Percentiles rank a stretch among this genome's conserved stretches.
Conservation (phyloP, 2,113 vertebrate genomes). For the Catharus minimus region DNA sequence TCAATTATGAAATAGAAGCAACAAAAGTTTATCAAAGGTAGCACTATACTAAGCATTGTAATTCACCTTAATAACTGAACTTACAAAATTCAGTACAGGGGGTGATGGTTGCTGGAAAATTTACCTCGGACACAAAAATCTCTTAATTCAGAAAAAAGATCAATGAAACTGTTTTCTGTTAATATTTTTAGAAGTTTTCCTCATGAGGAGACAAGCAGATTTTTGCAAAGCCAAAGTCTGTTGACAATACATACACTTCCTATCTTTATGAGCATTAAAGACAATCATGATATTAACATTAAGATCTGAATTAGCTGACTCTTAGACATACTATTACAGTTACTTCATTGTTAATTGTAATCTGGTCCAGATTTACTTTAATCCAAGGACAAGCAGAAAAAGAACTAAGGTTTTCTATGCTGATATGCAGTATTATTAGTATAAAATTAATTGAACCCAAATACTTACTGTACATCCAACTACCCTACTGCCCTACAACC, state of each 20-base stretch:
- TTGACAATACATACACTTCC: background rate
- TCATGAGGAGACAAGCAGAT: background rate
- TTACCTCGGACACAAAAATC: background rate
- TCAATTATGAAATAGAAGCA: background rate
- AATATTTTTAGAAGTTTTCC: background rate
- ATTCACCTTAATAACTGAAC: background rate
- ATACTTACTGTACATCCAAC: background rate
- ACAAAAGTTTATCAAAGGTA: background rate
- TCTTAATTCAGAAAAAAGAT: background rate
- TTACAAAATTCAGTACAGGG: background rate
- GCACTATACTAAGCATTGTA: background rate
- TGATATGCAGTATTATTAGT: background rate
- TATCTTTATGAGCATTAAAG: background rate
- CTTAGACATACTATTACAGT: background rate
- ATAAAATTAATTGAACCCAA: background rate
- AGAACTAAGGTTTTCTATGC: background rate
- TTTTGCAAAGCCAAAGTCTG: background rate
- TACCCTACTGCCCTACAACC: background rate
- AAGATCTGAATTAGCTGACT: background rate
- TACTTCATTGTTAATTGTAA: background rate
- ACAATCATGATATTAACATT: background rate
- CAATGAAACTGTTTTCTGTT: accelerated
- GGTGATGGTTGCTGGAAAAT: background rate
- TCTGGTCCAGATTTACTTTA: background rate
- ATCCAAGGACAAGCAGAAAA: background rate